Evolutionary conservation across 2,113 vertebrate species (phyloP).

Genomic region (Zosterops japonicus): DNA sequence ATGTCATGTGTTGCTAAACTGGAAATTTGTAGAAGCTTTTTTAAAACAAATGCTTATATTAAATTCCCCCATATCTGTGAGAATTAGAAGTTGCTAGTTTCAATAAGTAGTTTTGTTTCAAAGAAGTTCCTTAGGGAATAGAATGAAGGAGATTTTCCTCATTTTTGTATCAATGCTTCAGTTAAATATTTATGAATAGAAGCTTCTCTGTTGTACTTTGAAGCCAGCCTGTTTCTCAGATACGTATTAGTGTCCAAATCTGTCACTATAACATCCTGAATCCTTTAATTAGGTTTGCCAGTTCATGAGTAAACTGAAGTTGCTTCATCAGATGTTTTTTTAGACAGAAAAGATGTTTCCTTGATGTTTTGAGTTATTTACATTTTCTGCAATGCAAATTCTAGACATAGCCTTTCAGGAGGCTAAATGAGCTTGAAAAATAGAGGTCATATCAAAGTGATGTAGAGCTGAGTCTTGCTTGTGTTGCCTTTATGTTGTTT

Average conservation of each 20-base stretch:
- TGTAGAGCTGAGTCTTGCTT: neutral
- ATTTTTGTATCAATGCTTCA: neutral
- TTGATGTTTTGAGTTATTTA: neutral
- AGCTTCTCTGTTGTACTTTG: neutral
- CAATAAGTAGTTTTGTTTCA: neutral
- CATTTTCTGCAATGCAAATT: slow-evolving; percentile 18
- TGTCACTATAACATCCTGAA: neutral
- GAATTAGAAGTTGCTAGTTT: neutral
- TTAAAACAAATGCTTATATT: neutral
- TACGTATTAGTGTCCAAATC: slow-evolving; percentile 10
- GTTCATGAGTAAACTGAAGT: neutral
- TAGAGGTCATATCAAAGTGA: neutral
- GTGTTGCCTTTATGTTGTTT: neutral
- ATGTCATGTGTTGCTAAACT: neutral
- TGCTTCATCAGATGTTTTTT: neutral
- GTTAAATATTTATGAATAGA: slow-evolving; percentile 42
- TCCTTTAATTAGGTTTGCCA: slow-evolving; percentile 5
- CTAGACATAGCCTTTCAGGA: neutral
- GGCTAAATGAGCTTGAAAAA: slow-evolving; percentile 11
- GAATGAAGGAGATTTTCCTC: neutral
- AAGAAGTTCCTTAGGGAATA: neutral
- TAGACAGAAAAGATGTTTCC: neutral
- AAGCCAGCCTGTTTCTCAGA: slow-evolving; percentile 25
- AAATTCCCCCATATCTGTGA: neutral
- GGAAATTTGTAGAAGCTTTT: neutral